Conservation (phyloP, 1,140 invertebrate genomes). For the Venturia canescens region DNA sequence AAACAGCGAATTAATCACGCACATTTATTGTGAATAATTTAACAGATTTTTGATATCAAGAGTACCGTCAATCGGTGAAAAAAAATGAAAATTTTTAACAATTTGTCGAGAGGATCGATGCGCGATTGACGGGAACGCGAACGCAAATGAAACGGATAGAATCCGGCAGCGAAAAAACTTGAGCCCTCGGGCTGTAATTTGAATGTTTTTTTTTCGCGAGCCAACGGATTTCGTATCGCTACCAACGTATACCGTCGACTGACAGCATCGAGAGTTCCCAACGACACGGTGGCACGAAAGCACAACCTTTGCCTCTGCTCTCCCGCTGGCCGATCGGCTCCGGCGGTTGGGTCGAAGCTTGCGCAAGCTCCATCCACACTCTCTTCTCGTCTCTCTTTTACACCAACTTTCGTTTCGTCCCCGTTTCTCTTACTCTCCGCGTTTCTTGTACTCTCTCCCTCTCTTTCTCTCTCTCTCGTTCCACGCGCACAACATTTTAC, state of each 20-base stretch:
- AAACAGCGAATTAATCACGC: too few relatives aligned
- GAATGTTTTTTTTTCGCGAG: background rate
- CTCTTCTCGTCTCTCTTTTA: background rate
- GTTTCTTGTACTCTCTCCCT: background rate
- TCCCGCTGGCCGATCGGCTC: conserved; percentile 55
- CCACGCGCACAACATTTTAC: conserved; percentile 19
- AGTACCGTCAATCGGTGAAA: background rate
- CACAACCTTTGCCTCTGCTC: conserved; percentile 52
- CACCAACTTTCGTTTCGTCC: conserved; percentile 4
- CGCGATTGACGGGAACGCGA: background rate
- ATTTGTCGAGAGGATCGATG: background rate
- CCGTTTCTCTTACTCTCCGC: conserved; percentile 30
- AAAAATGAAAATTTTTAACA: background rate
- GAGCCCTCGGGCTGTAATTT: background rate
- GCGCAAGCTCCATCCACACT: conserved; percentile 69
- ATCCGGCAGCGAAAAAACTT: background rate
- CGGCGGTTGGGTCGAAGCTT: conserved; percentile 70
- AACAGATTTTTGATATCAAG: background rate
- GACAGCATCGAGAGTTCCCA: conserved; percentile 57
- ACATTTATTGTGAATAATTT: too few relatives aligned
- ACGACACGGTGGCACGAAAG: conserved; percentile 41
- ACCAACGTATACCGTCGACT: conserved; percentile 52
- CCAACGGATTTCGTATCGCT: conserved; percentile 15
- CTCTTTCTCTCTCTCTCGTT: conserved; percentile 23
- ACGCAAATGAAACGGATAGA: conserved; percentile 3